Percentiles rank a stretch among this genome's conserved stretches.
These are phyloP conservation scores for Axea sp. DNA, from an alignment of 2,888 invertebrate species.

Conservation along the genomic window DNA sequence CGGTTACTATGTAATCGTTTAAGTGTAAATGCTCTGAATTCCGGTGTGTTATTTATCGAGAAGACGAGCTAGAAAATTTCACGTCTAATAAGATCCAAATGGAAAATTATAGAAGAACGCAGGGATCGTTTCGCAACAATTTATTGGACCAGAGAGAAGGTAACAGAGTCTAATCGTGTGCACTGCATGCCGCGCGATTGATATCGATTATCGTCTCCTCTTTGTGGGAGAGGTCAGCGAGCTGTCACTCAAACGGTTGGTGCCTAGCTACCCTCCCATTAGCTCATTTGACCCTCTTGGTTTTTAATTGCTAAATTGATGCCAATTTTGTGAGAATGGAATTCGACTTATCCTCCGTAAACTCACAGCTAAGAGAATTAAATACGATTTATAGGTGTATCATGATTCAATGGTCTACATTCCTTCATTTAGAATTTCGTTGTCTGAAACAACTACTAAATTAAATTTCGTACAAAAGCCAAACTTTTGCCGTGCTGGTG, in stretches of 20 bases:
- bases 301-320: constrained; percentile 79
- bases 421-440: constrained; percentile 14
- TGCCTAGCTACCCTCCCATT: constrained; percentile 78
- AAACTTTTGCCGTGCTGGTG: constrained; percentile 17
- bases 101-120: constrained; percentile 49
- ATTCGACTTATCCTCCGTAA: constrained; percentile 51
- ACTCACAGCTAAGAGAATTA: constrained; percentile 40
- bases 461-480: constrained; percentile 27
- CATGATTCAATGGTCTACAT: constrained; percentile 47
- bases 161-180: constrained; percentile 28
- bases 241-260: constrained; percentile 78
- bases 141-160: constrained; percentile 18
- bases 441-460: background rate
- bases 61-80: constrained; percentile 6
- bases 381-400: constrained; percentile 51
- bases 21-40: constrained; percentile 12
- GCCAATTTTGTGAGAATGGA: constrained; percentile 74
- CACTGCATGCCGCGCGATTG: constrained; percentile 44
- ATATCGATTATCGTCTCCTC: constrained; percentile 53
- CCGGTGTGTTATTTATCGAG: background rate
- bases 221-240: constrained; percentile 76
- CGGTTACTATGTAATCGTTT: too few relatives aligned
- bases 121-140: constrained; percentile 35
- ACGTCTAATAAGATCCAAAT: constrained; percentile 21
- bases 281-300: constrained; percentile 71